These are phyloP conservation scores for Aphodius sticticus DNA, from an alignment of 2,888 invertebrate species.

Conservation along the genomic window DNA sequence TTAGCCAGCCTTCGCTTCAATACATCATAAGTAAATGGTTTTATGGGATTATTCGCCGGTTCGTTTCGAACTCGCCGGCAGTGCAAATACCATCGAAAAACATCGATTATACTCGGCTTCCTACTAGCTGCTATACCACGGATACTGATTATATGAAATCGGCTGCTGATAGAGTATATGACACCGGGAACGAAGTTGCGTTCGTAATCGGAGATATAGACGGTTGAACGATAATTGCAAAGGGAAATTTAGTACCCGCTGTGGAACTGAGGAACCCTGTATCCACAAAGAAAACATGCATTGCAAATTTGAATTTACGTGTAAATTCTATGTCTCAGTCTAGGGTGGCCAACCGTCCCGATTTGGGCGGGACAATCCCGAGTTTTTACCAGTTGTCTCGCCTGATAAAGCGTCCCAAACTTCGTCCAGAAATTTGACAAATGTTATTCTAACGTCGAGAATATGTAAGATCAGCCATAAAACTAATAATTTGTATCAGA, in stretches of 20 bases:
- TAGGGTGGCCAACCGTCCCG: too few species aligned
- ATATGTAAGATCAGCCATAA: too few species aligned
- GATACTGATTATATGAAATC: not conserved
- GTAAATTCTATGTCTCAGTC: not conserved
- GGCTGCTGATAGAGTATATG: not conserved
- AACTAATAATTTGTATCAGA: too few species aligned
- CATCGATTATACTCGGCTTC: slow-evolving; percentile 42
- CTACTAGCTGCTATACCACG: not conserved
- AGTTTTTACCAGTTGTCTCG: too few species aligned
- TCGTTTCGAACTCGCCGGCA: slow-evolving; percentile 38
- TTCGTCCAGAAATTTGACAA: too few species aligned
- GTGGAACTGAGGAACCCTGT: not conserved
- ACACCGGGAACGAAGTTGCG: not conserved
- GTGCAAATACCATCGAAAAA: slow-evolving; percentile 51
- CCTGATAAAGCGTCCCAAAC: too few species aligned
- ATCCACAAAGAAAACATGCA: not conserved
- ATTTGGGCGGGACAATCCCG: too few species aligned
- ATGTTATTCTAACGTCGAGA: too few species aligned
- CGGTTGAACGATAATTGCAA: not conserved
- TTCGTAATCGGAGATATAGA: slow-evolving; percentile 4
- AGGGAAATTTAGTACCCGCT: not conserved
- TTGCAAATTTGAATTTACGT: not conserved
- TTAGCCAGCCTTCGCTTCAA: slow-evolving; percentile 49
- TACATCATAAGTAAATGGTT: slow-evolving; percentile 53
- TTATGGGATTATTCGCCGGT: slow-evolving; percentile 48